These are phyloP conservation scores for Tolypeutes matacus DNA, from an alignment of 2,797 vertebrate genomes.

Conservation along the genomic window DNA sequence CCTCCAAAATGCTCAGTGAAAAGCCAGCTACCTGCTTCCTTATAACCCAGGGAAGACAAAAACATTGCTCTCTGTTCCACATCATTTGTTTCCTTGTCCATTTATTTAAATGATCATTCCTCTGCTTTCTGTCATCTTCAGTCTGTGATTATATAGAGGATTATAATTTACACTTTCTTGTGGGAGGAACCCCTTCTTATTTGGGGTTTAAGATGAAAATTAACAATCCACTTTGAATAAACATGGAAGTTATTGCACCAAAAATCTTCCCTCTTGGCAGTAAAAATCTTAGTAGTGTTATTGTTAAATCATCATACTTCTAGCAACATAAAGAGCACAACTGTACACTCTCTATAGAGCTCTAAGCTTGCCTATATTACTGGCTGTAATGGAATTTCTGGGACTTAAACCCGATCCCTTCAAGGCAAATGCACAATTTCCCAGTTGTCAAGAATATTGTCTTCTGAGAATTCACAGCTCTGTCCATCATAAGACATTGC, in stretches of 20 bases:
- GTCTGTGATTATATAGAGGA: background rate
- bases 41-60: background rate
- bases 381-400: background rate
- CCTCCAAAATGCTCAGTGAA: background rate
- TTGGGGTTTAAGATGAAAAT: background rate
- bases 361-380: background rate
- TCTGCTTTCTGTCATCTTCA: background rate
- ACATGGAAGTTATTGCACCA: background rate
- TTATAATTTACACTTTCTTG: constrained; percentile 6
- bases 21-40: background rate
- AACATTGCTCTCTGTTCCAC: background rate
- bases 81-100: background rate
- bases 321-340: background rate
- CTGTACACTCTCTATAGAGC: background rate
- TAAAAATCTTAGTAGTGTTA: background rate
- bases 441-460: background rate
- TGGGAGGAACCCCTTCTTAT: background rate
- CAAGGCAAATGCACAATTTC: background rate
- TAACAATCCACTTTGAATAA: constrained; percentile 17
- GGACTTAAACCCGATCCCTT: background rate
- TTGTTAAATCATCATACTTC: background rate
- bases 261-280: background rate
- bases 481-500: background rate
- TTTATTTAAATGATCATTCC: background rate
- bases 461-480: background rate